Percentiles rank a stretch among this genome's conserved stretches.
Evolutionary conservation across 2,888 invertebrate genomes (phyloP).

Genomic region (Drosophila longiperda): DNA sequence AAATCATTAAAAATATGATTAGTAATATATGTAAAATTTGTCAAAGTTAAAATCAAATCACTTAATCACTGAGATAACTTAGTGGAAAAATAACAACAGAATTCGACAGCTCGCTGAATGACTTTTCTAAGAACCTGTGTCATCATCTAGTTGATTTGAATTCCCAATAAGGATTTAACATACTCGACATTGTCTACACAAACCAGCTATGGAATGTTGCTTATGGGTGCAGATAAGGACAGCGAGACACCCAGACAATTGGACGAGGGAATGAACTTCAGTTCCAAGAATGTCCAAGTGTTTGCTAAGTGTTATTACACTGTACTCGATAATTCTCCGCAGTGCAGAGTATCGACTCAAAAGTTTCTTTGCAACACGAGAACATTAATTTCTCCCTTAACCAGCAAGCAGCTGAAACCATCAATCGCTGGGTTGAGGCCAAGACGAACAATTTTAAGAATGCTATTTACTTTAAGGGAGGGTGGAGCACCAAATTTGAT

Average conservation of each 20-base stretch:
- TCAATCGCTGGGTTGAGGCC: slow-evolving; percentile 92
- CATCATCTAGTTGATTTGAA: slow-evolving; percentile 18
- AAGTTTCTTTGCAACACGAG: slow-evolving; percentile 88
- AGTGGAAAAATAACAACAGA: not conserved
- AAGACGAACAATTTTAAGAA: slow-evolving; percentile 92
- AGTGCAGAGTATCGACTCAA: slow-evolving; percentile 85
- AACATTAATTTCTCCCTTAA: slow-evolving; percentile 87
- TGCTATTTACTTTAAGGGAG: slow-evolving; percentile 93
- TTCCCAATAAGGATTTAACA: slow-evolving; percentile 41
- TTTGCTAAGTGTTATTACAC: slow-evolving; percentile 42
- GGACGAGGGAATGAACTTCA: slow-evolving; percentile 45
- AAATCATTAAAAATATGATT: not conserved
- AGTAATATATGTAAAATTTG: slow-evolving; percentile 5
- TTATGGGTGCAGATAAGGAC: slow-evolving; percentile 40
- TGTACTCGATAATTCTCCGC: slow-evolving; percentile 49
- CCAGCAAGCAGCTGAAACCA: slow-evolving; percentile 85
- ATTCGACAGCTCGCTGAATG: slow-evolving; percentile 33
- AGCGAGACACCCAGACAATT: slow-evolving; percentile 44
- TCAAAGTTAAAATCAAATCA: slow-evolving; percentile 13
- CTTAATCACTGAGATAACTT: slow-evolving; percentile 5
- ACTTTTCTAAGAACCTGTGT: slow-evolving; percentile 36
- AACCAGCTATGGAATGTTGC: slow-evolving; percentile 49
- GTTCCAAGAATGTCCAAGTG: not conserved
- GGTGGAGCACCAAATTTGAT: slow-evolving; percentile 89
- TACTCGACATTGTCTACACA: slow-evolving; percentile 56